Conservation (phyloP, 2,113 vertebrate species). For the Nanger granti region DNA sequence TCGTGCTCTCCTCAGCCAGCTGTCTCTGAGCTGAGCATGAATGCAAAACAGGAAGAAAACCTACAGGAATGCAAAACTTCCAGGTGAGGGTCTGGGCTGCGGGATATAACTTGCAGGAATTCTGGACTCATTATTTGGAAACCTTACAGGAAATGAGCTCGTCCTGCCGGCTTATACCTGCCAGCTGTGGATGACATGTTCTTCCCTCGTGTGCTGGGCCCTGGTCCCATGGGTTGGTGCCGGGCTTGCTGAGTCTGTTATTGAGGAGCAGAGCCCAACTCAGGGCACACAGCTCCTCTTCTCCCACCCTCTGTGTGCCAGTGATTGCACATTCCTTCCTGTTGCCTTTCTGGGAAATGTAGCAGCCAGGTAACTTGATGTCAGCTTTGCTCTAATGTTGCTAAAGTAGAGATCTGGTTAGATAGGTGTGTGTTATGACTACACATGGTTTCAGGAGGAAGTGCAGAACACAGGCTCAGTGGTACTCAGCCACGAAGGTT, state of each 20-base stretch:
- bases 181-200: background rate
- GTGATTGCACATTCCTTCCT: background rate
- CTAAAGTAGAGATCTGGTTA: background rate
- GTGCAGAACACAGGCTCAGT: background rate
- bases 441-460: background rate
- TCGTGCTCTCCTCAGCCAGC: background rate
- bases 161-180: background rate
- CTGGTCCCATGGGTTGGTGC: background rate
- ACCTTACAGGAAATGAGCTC: background rate
- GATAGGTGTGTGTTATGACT: background rate
- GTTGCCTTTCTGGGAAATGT: background rate
- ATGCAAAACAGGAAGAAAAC: background rate
- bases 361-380: background rate
- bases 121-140: background rate
- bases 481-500: background rate
- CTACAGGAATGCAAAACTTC: background rate
- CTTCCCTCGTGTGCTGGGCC: background rate
- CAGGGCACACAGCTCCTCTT: background rate
- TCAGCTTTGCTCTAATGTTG: background rate
- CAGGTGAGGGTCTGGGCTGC: background rate
- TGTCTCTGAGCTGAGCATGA: background rate
- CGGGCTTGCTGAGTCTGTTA: background rate
- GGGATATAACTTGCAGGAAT: background rate
- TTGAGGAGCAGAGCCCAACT: background rate
- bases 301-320: too few relatives aligned